Conservation (phyloP, 2,113 vertebrate genomes). For the Sinocyclocheilus anophthalmus region DNA sequence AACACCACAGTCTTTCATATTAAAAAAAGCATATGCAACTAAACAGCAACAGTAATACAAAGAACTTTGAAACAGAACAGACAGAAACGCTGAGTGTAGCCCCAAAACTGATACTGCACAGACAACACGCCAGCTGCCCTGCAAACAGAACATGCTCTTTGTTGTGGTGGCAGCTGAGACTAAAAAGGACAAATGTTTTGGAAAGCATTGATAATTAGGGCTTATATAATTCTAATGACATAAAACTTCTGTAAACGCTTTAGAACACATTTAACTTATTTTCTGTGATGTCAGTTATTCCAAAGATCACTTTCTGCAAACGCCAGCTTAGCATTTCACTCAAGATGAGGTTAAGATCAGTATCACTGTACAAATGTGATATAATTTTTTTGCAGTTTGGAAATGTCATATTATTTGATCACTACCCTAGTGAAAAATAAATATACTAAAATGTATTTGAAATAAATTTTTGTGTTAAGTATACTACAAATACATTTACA, state of each 20-base stretch:
- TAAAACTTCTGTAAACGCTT: conserved; percentile 36
- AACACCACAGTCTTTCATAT: not conserved
- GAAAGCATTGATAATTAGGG: conserved; percentile 48
- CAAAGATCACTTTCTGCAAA: conserved; percentile 2
- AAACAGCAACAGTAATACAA: not conserved
- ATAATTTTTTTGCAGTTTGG: not conserved
- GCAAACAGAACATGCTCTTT: conserved; percentile 55
- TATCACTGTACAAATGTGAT: not conserved
- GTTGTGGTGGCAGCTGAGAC: conserved; percentile 32
- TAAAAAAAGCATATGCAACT: not conserved
- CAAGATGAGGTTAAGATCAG: not conserved
- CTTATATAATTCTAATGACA: conserved; percentile 39
- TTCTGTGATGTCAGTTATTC: conserved; percentile 17
- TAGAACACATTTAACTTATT: not conserved
- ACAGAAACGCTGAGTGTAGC: not conserved
- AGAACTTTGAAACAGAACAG: not conserved
- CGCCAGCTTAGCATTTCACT: conserved; percentile 19
- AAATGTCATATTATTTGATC: not conserved
- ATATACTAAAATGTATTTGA: no score
- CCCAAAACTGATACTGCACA: conserved; percentile 13
- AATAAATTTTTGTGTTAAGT: no score
- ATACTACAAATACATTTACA: no score
- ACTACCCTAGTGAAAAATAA: not conserved
- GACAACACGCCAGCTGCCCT: conserved; percentile 37
- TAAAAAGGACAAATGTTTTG: conserved; percentile 39